Evolutionary conservation across 2,888 invertebrate species (phyloP).

Genomic region (Carcina quercana): DNA sequence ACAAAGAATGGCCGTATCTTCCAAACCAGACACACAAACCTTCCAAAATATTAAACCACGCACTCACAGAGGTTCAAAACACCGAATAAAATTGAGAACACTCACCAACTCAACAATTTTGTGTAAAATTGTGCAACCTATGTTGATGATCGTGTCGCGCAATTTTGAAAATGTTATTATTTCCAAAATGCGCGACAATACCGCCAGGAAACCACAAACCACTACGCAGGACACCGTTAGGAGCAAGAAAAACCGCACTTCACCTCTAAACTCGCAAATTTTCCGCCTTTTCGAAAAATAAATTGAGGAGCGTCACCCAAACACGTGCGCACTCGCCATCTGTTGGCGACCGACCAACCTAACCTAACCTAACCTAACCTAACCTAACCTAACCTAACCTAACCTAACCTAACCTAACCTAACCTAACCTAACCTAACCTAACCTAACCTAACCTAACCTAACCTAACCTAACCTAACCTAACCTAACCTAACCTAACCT

Average conservation of each 20-base stretch:
- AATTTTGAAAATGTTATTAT: too few relatives aligned
- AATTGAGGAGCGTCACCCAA: slow-evolving; percentile 11
- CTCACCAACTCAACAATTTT: too few relatives aligned
- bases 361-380: slow-evolving; percentile 13
- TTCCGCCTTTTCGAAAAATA: slow-evolving; percentile 4
- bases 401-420: slow-evolving; percentile 17
- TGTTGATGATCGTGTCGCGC: too few relatives aligned
- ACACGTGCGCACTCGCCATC: slow-evolving; percentile 12
- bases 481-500: slow-evolving; percentile 10
- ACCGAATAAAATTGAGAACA: too few relatives aligned
- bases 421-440: slow-evolving; percentile 19
- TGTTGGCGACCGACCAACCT: slow-evolving; percentile 6
- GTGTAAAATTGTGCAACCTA: too few relatives aligned
- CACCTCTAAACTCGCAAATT: slow-evolving; percentile 4
- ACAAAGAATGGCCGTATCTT: too few relatives aligned
- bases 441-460: slow-evolving; percentile 17
- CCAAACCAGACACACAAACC: too few relatives aligned
- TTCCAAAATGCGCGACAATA: too few relatives aligned
- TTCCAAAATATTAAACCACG: too few relatives aligned
- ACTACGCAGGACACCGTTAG: background rate
- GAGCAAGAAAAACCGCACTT: background rate
- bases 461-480: slow-evolving; percentile 17
- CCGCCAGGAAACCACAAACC: background rate
- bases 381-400: slow-evolving; percentile 16
- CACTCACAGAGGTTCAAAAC: too few relatives aligned